Evolutionary conservation across 2,113 vertebrate species (phyloP), one percentile per base, ranked within the genome.

Genomic region (Cisticola juncidis): DNA sequence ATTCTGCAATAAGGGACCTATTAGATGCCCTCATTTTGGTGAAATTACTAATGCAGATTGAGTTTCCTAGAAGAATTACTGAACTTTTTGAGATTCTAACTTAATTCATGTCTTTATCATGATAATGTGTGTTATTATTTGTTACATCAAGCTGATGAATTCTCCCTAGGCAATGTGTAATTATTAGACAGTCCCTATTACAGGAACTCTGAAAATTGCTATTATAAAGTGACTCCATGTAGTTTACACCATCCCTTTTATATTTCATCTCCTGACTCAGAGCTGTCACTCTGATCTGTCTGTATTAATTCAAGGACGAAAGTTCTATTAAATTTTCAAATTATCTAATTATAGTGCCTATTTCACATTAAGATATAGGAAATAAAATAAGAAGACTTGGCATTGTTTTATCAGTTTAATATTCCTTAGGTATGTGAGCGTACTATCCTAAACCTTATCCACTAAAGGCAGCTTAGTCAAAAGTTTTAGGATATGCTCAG

Each of bases 311-410:
- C 91, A 82, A 73, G 90, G 79, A 89, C 19, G 1, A 95, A 97
- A 96, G 28, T 96, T 96, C 84, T 94, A 97, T 97, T 97, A 96
- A 76, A 95, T 97, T 96, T 97, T 97, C 62, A 94, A 92, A 96
- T 96, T 88, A 97, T 92, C 93, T 97, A 96, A 94, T 96, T 97
- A 96, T 56, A 58, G 12, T 45, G 35, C 53, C 0, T 6, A 91
- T 97, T 94, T 94, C 88, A 91, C 47, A 87, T 74, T 93, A 94
- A 96, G 81, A 91, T 91, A 95, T 48, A 70, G 23, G 71, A 97
- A 95, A 95, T 94, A 95, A 97, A 96, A 89, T 71, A 70, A 76
- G 81, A 93, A 58, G 54, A 86, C 6, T 19, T 68, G 70, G 11
- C 51, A 69, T 74, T 91, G 87, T 95, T 94, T 93, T 95, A 82